Percentiles rank a stretch among this genome's conserved stretches.
These are phyloP conservation scores for Enteromius unitaeniatus DNA, from an alignment of 2,797 vertebrate genomes.

Conservation along the genomic window DNA sequence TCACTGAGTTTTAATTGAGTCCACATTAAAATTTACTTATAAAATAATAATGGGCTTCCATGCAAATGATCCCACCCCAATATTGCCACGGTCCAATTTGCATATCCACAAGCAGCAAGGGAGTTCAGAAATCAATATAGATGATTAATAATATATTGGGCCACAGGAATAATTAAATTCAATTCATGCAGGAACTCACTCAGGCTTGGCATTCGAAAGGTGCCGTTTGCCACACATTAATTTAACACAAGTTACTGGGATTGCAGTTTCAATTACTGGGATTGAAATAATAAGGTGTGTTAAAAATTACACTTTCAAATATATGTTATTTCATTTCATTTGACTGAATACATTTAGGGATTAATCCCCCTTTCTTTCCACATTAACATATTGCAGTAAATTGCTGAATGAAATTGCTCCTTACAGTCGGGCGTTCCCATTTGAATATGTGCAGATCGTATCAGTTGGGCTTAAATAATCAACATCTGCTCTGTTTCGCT, in stretches of 20 bases:
- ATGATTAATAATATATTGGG: slow-evolving; percentile 85
- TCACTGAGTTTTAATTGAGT: slow-evolving; percentile 84
- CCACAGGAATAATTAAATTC: slow-evolving; percentile 83
- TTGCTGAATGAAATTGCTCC: slow-evolving; percentile 74
- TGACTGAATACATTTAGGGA: slow-evolving; percentile 68
- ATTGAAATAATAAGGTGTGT: slow-evolving; percentile 75
- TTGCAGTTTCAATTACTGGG: slow-evolving; percentile 79
- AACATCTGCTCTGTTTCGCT: slow-evolving; percentile 40
- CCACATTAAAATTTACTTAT: slow-evolving; percentile 85
- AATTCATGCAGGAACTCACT: slow-evolving; percentile 79
- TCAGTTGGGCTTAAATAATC: slow-evolving; percentile 37
- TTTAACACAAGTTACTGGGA: slow-evolving; percentile 75
- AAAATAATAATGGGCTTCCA: slow-evolving; percentile 84
- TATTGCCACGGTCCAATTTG: slow-evolving; percentile 77
- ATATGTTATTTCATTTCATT: slow-evolving; percentile 78
- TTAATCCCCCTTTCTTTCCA: slow-evolving; percentile 65
- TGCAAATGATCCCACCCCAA: slow-evolving; percentile 81
- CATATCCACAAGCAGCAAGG: slow-evolving; percentile 80
- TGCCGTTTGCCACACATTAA: slow-evolving; percentile 76
- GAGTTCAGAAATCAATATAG: slow-evolving; percentile 86
- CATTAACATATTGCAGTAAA: slow-evolving; percentile 75
- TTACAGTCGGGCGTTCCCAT: slow-evolving; percentile 67
- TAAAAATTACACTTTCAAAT: slow-evolving; percentile 81
- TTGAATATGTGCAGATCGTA: slow-evolving; percentile 57
- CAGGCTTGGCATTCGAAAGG: slow-evolving; percentile 76